Conservation (phyloP, 2,888 invertebrate species). For the Sipunculus nudus region DNA sequence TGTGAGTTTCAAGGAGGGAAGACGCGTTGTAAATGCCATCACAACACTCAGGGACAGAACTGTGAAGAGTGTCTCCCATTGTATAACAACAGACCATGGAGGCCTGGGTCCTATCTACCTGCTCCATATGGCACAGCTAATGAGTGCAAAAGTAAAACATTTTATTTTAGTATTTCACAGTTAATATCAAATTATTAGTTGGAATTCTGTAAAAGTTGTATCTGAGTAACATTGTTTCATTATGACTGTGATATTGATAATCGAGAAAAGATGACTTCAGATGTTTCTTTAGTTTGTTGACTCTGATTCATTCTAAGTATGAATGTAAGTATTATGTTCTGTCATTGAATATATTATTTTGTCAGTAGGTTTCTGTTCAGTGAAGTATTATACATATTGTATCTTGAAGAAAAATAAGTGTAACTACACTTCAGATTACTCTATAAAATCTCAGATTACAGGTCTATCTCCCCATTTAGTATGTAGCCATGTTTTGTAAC, state of each 20-base stretch:
- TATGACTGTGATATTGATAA: background rate
- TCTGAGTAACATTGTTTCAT: background rate
- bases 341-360: no score
- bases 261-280: no score
- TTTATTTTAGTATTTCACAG: background rate
- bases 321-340: no score
- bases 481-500: no score
- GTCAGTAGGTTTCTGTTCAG: no score
- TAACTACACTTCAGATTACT: no score
- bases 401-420: no score
- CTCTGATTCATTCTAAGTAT: no score
- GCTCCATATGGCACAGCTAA: slow-evolving; percentile 44
- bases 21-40: slow-evolving; percentile 44
- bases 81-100: slow-evolving; percentile 51
- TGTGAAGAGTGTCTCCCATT: slow-evolving; percentile 49
- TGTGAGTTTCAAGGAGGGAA: slow-evolving; percentile 31
- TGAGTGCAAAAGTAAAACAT: slow-evolving; percentile 45
- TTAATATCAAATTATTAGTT: background rate
- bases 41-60: slow-evolving; percentile 50
- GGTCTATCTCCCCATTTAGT: no score
- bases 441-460: no score
- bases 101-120: slow-evolving; percentile 42
- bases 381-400: no score
- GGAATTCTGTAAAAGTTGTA: background rate
- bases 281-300: no score